Conservation (phyloP, 2,888 invertebrate genomes). For the Caenorhabditis panamensis region DNA sequence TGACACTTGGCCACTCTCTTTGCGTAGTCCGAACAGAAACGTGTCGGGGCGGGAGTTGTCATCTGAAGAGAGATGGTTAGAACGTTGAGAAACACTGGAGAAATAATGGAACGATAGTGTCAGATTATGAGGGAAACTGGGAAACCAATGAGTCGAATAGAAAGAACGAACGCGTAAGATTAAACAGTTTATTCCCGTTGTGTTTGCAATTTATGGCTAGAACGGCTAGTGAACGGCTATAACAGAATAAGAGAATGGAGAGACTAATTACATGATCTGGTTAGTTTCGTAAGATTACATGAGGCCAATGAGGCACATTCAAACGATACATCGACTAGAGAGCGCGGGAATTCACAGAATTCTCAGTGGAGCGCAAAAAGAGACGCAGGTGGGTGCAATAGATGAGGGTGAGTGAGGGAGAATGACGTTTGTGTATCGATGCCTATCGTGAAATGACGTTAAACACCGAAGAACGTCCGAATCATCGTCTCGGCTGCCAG, state of each 20-base stretch:
- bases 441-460: conserved; percentile 1
- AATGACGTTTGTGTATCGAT: not conserved
- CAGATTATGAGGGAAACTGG: conserved; percentile 19
- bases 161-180: not conserved
- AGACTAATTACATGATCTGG: conserved; percentile 16
- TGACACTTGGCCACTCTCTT: conserved; percentile 91
- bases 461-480: conserved; percentile 69
- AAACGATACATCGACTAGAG: conserved; percentile 4
- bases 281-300: not conserved
- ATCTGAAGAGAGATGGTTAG: conserved; percentile 37
- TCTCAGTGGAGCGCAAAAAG: conserved; percentile 20
- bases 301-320: not conserved
- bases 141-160: not conserved
- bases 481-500: conserved; percentile 73
- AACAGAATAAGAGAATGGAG: conserved; percentile 14
- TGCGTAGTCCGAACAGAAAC: conserved; percentile 87
- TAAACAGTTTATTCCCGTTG: conserved; percentile 33
- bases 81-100: not conserved
- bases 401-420: not conserved
- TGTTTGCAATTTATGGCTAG: conserved; percentile 41
- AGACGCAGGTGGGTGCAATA: conserved; percentile 13
- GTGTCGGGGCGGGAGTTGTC: conserved; percentile 78
- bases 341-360: conserved; percentile 40
- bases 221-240: conserved; percentile 30
- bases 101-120: conserved; percentile 1